Conservation (phyloP, 2,113 vertebrate genomes). For the Thinocorus orbignyianus region DNA sequence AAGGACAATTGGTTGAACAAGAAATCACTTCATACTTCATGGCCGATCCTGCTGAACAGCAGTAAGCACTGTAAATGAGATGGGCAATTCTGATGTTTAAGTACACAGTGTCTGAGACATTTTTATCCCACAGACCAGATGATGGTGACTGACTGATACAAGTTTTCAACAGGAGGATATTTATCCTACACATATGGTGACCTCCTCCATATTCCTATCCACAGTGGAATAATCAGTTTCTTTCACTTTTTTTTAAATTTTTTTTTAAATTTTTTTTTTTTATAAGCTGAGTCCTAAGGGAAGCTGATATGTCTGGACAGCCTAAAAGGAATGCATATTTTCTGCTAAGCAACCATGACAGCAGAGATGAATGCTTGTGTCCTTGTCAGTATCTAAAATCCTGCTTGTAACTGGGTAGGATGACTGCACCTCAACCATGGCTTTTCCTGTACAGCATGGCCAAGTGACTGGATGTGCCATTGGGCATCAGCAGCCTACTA, state of each 20-base stretch:
- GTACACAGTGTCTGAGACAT: not conserved
- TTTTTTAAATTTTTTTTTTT: not conserved
- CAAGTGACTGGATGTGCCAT: not conserved
- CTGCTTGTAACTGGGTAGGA: not conserved
- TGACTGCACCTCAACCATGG: not conserved
- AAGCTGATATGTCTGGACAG: not conserved
- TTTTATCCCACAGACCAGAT: conserved; percentile 26
- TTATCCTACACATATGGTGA: not conserved
- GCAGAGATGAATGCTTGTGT: not conserved
- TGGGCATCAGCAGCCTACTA: not conserved
- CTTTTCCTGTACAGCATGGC: not conserved
- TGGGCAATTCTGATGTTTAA: not conserved
- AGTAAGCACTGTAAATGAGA: not conserved
- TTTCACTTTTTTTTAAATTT: not conserved
- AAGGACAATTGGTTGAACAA: not conserved
- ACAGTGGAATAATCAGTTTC: not conserved
- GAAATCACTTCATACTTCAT: not conserved
- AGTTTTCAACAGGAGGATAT: not conserved
- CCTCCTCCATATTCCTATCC: not conserved
- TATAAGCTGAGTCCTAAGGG: not conserved
- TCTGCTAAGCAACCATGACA: not conserved
- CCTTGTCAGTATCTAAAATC: not conserved
- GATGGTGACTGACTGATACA: not conserved
- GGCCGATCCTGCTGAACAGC: not conserved
- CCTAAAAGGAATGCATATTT: not conserved